Evolutionary conservation across 2,888 invertebrate genomes (phyloP), one percentile per base, ranked within the genome.

Genomic region (Diarsia rubi): DNA sequence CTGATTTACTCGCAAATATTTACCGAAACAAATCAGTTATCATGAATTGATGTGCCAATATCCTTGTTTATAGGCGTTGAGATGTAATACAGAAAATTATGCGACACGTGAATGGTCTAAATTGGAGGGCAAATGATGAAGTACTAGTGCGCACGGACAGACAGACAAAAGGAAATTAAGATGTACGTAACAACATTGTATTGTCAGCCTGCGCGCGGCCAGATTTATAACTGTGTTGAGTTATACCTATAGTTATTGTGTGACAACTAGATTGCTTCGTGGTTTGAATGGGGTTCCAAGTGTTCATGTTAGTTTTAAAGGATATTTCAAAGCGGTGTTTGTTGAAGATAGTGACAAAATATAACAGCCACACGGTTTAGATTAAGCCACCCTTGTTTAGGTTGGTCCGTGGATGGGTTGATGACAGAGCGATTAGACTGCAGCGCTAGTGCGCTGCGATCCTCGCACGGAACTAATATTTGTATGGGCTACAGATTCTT

Each of bases 101-200:
- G 27, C 14, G 82, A 75, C 54, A 45, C 37, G 47, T 42, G 19
- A 57, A 67, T 64, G 57, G 54, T 45, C 12, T 47, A 47, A 69
- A 68, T 52, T 64, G 24, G 5, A 37, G 2, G 6, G n/a, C 1
- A 27, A 75, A 59, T 67, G 31, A 75, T 75, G n/a, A 42, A 75
- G 59, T 45, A 57, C 49, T 6, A 21, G 2, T n/a, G 21, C 8
- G 24, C 31, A 45, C 42, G 8, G 67, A 75, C 69, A 31, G 73
- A 27, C 42, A 66, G 54, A 75, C 64, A 64, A 81, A 62, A 76
- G 82, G 60, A 69, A 82, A 79, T 82, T 47, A 77, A 63, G 62
- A 82, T 64, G 49, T 59, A 62, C 16, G 47, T 44, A 49, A 67
- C n/a, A 42, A 45, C 57, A 63, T 63, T 82, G 62, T 54, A 42